Evolutionary conservation across 2,888 invertebrate genomes (phyloP), one percentile per base, ranked within the genome.

Genomic region (Elegia similella): DNA sequence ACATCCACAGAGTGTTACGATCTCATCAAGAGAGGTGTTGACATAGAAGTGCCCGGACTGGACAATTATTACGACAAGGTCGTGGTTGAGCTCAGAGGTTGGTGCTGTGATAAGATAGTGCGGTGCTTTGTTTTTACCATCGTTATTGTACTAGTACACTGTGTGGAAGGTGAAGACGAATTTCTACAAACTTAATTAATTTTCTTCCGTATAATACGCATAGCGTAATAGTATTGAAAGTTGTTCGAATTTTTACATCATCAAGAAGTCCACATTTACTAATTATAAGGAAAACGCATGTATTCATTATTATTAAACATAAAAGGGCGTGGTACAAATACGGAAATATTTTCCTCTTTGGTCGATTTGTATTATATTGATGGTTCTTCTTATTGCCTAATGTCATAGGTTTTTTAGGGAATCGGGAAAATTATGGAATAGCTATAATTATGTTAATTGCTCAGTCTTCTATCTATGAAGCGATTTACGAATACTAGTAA

Each of bases 11-110:
- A 92, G 80, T 89, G 91, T 62, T 92, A 91, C 80, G 90, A 90
- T 71, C 81, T 92, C 68, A 92, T 92, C 71, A 88, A 86, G 75
- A 82, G 78, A 67, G 92, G 92, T 54, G 83, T 92, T 16, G 89
- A 90, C 65, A 86, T 88, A 17, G 92, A 92, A 75, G 91, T 92
- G 72, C 92, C 92, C 2, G 92, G 92, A 42, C 76, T 92, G 70
- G 92, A 93, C 60, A 80, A 84, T 62, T 93, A 93, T 76, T 93
- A 92, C 76, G 93, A 94, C 72, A 93, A 92, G 82, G 91, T 93
- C 59, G 93, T 93, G 60, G 68, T 82, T 62, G 93, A 93, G 75
- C 85, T 93, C 15, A 82, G 93, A 93, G 93, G 93, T 93, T 84
- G 72, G 86, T 67, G 64, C 56, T 65, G 66, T 69, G 67, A 62